Conservation (phyloP, 1,140 invertebrate species). For the Diprion similis region DNA sequence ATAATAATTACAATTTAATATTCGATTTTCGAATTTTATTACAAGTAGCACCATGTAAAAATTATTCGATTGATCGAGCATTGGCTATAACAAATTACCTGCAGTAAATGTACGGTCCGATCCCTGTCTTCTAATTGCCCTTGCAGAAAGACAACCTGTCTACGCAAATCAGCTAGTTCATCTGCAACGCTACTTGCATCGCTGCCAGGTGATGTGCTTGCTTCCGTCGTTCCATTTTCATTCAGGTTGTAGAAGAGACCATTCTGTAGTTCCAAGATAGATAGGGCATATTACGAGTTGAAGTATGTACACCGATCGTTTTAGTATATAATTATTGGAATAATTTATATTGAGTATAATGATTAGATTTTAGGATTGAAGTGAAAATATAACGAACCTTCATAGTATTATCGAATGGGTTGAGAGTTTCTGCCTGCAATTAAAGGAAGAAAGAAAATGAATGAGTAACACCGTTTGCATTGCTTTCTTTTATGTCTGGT, state of each 20-base stretch:
- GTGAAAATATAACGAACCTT: slow-evolving; percentile 56
- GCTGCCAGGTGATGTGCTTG: slow-evolving; percentile 51
- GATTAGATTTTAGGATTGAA: background rate
- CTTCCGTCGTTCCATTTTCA: slow-evolving; percentile 53
- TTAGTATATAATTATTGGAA: background rate
- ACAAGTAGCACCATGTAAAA: slow-evolving; percentile 40
- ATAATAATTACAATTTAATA: slow-evolving; percentile 17
- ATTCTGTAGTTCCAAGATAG: slow-evolving; percentile 64
- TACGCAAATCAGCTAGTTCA: slow-evolving; percentile 77
- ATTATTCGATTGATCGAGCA: slow-evolving; percentile 49
- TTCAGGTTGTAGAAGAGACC: slow-evolving; percentile 74
- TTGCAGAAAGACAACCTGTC: slow-evolving; percentile 80
- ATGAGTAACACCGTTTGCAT: slow-evolving; percentile 19
- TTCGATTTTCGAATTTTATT: background rate
- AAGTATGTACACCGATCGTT: background rate
- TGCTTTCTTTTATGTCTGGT: too few species aligned
- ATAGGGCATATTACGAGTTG: background rate
- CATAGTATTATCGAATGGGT: slow-evolving; percentile 79
- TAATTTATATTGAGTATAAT: slow-evolving; percentile 8
- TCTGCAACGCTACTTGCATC: slow-evolving; percentile 62
- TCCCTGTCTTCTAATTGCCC: slow-evolving; percentile 78
- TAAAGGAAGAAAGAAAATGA: slow-evolving; percentile 22
- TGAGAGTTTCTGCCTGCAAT: slow-evolving; percentile 81
- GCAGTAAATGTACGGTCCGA: slow-evolving; percentile 70
- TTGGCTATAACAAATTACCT: slow-evolving; percentile 63